Evolutionary conservation across 2,888 invertebrate genomes (phyloP).

Genomic region (Seladonia tumulorum): DNA sequence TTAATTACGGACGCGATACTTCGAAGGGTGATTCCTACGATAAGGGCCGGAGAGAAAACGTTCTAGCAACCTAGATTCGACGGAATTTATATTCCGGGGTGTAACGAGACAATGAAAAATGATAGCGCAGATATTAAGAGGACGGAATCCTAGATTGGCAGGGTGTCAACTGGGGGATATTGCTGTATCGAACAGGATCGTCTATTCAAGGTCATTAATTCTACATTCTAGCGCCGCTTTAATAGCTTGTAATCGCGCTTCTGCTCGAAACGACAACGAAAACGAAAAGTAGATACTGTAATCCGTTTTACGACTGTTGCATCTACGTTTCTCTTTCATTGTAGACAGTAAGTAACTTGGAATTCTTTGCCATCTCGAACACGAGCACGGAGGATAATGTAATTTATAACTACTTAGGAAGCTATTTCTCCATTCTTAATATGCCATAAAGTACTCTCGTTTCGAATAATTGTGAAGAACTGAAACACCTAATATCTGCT

Average conservation of each 20-base stretch:
- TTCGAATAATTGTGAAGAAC: neutral
- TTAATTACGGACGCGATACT: constrained; percentile 17
- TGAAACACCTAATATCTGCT: neutral
- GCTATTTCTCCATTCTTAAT: neutral
- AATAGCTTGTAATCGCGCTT: neutral
- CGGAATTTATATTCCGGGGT: constrained; percentile 1
- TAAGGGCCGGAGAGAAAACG: neutral
- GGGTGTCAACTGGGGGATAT: neutral
- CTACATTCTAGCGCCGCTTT: neutral
- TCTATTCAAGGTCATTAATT: neutral
- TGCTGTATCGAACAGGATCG: neutral
- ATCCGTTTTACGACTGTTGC: neutral
- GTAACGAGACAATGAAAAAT: constrained; percentile 9
- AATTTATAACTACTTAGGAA: neutral
- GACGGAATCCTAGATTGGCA: neutral
- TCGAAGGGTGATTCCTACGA: constrained; percentile 7
- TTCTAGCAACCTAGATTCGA: neutral
- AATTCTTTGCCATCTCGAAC: neutral
- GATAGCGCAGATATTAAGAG: constrained; percentile 2
- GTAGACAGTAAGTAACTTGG: neutral
- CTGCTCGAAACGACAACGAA: neutral
- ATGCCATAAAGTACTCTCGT: neutral
- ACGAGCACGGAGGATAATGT: neutral
- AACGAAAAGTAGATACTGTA: neutral
- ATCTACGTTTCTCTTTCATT: neutral